A percentile compares a stretch with the other conserved stretches of the same genome.
These are phyloP conservation scores for Pao palembangensis DNA, from an alignment of 2,113 vertebrate species.

Conservation along the genomic window DNA sequence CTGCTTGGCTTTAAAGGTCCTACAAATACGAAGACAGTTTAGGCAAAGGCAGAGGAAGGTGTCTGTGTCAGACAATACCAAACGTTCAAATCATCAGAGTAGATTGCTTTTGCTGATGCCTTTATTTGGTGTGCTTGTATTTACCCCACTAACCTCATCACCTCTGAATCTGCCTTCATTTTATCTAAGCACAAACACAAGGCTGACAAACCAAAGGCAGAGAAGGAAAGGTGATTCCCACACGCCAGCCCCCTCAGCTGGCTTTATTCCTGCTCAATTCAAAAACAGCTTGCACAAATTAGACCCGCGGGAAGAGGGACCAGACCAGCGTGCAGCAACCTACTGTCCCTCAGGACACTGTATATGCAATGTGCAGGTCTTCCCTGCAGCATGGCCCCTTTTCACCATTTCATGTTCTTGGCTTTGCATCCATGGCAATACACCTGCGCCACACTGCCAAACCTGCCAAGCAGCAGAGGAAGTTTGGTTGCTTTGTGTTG, in stretches of 20 bases:
- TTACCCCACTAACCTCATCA: slow-evolving; percentile 33
- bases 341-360: slow-evolving; percentile 58
- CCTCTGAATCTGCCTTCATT: slow-evolving; percentile 19
- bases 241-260: slow-evolving; percentile 46
- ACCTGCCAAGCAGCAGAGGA: slow-evolving; percentile 14
- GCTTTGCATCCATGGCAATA: slow-evolving; percentile 8
- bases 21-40: slow-evolving; percentile 20
- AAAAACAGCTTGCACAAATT: slow-evolving; percentile 72
- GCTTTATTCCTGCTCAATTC: slow-evolving; percentile 68
- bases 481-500: neutral
- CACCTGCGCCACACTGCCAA: slow-evolving; percentile 2
- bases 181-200: slow-evolving; percentile 15
- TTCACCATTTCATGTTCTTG: slow-evolving; percentile 37
- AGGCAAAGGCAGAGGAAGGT: neutral
- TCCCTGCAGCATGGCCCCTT: slow-evolving; percentile 24
- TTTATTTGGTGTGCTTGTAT: neutral
- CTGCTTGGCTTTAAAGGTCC: slow-evolving; percentile 44
- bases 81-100: neutral
- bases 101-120: neutral
- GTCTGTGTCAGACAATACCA: neutral
- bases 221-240: slow-evolving; percentile 56
- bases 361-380: slow-evolving; percentile 52
- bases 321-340: slow-evolving; percentile 57
- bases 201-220: slow-evolving; percentile 36
- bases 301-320: slow-evolving; percentile 65